Percentiles rank a stretch among this genome's conserved stretches.
Conservation (phyloP, 2,113 vertebrate species). For the Manacus vitellinus region DNA sequence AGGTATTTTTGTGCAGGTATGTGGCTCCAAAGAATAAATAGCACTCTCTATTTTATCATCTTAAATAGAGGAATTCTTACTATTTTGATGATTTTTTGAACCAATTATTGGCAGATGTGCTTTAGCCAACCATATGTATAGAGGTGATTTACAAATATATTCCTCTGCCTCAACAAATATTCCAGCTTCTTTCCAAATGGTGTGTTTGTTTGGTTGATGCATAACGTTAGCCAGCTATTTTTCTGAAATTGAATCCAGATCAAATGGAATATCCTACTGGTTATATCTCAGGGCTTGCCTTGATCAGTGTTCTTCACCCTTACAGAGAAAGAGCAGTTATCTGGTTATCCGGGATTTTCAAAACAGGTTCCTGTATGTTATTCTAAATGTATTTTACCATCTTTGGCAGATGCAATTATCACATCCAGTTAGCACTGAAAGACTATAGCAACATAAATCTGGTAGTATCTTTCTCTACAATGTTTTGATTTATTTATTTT, state of each 20-base stretch:
- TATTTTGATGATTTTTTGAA: neutral
- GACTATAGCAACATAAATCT: neutral
- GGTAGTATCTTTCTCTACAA: neutral
- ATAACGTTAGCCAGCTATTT: neutral
- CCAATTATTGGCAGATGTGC: slow-evolving; percentile 38
- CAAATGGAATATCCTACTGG: neutral
- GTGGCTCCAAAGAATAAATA: neutral
- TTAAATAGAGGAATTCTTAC: neutral
- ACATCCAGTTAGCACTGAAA: neutral
- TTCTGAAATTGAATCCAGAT: slow-evolving; percentile 55
- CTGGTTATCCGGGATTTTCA: neutral
- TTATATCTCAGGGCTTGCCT: neutral
- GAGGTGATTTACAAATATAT: neutral
- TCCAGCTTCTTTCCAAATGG: slow-evolving; percentile 51
- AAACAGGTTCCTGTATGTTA: neutral
- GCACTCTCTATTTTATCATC: neutral
- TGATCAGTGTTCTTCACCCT: neutral
- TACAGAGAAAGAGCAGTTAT: neutral
- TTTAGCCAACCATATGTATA: slow-evolving; percentile 36
- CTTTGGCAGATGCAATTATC: neutral
- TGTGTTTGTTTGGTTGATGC: slow-evolving; percentile 58
- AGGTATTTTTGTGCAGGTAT: neutral
- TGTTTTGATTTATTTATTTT: neutral
- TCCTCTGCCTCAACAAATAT: slow-evolving; percentile 16
- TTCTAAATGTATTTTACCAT: neutral